Evolutionary conservation across 1,140 invertebrate genomes (phyloP).

Genomic region (Drosophila serrata): DNA sequence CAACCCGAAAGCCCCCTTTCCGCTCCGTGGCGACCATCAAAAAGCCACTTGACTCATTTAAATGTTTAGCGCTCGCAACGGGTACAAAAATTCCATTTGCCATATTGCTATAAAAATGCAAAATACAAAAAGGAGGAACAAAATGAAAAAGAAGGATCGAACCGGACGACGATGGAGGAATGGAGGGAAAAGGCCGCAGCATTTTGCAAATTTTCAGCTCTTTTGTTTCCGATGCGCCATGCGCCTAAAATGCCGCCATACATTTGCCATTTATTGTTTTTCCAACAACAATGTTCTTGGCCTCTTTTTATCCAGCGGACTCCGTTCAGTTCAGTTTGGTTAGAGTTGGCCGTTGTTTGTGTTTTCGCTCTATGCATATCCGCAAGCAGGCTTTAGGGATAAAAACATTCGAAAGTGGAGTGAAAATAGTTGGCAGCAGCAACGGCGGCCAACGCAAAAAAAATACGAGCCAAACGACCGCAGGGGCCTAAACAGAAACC

Average conservation of each 20-base stretch:
- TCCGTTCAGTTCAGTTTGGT: constrained; percentile 28
- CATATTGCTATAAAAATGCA: constrained; percentile 82
- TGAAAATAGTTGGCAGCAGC: constrained; percentile 72
- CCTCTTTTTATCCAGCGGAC: constrained; percentile 43
- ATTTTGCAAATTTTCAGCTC: constrained; percentile 80
- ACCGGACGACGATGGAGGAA: neutral
- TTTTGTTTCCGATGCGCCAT: constrained; percentile 60
- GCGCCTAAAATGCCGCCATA: constrained; percentile 81
- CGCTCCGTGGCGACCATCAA: constrained; percentile 39
- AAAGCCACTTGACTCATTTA: constrained; percentile 77
- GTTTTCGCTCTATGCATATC: constrained; percentile 68
- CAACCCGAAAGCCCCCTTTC: neutral
- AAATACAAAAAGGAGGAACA: constrained; percentile 50
- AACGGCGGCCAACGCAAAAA: constrained; percentile 37
- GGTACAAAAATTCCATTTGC: constrained; percentile 71
- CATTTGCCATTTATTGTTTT: constrained; percentile 84
- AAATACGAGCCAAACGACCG: constrained; percentile 62
- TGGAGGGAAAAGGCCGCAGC: constrained; percentile 25
- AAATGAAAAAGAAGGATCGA: constrained; percentile 41
- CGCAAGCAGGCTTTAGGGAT: constrained; percentile 81
- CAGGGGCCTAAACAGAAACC: constrained; percentile 60
- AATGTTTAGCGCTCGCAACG: constrained; percentile 67
- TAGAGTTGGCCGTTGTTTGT: constrained; percentile 46
- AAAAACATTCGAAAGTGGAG: constrained; percentile 79
- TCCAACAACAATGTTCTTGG: constrained; percentile 70